These are phyloP conservation scores for Rhincodon typus DNA, from an alignment of 2,797 vertebrate species.

Conservation along the genomic window DNA sequence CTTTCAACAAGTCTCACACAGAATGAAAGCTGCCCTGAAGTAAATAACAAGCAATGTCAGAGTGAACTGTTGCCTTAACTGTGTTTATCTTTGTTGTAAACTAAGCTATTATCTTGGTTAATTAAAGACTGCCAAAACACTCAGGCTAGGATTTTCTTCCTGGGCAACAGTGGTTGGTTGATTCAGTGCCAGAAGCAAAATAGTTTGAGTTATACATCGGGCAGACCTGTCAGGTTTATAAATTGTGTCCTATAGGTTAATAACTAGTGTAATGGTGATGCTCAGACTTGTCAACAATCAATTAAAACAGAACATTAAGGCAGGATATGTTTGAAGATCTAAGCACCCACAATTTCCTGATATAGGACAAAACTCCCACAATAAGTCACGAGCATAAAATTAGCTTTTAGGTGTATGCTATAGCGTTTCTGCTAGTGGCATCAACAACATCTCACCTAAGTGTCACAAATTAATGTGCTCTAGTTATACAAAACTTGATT, in stretches of 20 bases:
- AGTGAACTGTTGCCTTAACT: not conserved
- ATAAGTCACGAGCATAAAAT: not conserved
- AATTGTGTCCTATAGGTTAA: not conserved
- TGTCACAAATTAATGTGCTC: not conserved
- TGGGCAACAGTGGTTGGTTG: not conserved
- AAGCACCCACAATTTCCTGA: not conserved
- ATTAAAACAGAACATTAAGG: not conserved
- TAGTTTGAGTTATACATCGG: not conserved
- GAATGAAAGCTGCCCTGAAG: constrained; percentile 17
- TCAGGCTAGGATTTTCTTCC: not conserved
- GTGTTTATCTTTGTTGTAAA: constrained; percentile 23
- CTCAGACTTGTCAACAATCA: not conserved
- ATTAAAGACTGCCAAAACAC: constrained; percentile 24
- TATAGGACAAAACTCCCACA: not conserved
- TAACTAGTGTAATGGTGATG: not conserved
- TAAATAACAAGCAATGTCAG: not conserved
- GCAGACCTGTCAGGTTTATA: not conserved
- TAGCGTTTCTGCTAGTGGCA: not conserved
- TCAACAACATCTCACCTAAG: not conserved
- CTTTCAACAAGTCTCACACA: not conserved
- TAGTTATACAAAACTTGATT: not conserved
- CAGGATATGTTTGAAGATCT: not conserved
- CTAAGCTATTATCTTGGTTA: constrained; percentile 11
- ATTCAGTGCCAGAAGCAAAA: constrained; percentile 24
- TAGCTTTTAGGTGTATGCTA: not conserved